Conservation (phyloP, 2,797 vertebrate genomes). For the Pseudochirops corinnae region DNA sequence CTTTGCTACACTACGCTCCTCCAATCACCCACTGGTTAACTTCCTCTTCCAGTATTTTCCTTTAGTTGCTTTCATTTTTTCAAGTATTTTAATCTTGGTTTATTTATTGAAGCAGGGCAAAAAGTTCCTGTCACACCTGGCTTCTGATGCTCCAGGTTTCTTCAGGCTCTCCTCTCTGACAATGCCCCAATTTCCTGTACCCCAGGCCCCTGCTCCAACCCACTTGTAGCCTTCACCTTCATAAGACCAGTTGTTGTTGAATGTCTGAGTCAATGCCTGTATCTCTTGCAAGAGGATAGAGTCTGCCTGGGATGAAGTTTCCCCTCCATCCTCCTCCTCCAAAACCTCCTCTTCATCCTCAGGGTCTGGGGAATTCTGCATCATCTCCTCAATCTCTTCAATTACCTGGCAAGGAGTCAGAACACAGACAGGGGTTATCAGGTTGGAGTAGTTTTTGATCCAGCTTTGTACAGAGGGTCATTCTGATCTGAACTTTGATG, state of each 20-base stretch:
- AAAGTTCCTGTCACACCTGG: neutral
- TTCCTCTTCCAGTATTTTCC: neutral
- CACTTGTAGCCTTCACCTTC: conserved; percentile 87
- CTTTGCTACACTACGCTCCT: neutral
- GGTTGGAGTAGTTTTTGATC: neutral
- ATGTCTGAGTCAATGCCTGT: conserved; percentile 90
- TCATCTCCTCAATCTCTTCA: conserved; percentile 97
- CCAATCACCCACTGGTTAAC: conserved; percentile 25
- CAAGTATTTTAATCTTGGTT: neutral
- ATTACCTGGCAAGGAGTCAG: conserved; percentile 88
- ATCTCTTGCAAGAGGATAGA: conserved; percentile 93
- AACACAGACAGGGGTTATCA: neutral
- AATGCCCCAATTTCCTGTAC: neutral
- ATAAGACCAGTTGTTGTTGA: conserved; percentile 94
- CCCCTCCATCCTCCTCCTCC: conserved; percentile 90
- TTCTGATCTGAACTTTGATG: neutral
- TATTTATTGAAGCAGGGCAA: neutral
- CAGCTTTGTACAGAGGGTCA: conserved; percentile 14
- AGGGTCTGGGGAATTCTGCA: conserved; percentile 96
- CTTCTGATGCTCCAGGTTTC: neutral
- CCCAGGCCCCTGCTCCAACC: neutral
- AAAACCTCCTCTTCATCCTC: conserved; percentile 92
- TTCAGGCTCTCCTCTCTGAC: neutral
- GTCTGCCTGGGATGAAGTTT: conserved; percentile 88
- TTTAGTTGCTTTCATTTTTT: neutral